Base-by-base conservation (phyloP, 1,140 invertebrate genomes). In the Condylostylus longicornis region DNA sequence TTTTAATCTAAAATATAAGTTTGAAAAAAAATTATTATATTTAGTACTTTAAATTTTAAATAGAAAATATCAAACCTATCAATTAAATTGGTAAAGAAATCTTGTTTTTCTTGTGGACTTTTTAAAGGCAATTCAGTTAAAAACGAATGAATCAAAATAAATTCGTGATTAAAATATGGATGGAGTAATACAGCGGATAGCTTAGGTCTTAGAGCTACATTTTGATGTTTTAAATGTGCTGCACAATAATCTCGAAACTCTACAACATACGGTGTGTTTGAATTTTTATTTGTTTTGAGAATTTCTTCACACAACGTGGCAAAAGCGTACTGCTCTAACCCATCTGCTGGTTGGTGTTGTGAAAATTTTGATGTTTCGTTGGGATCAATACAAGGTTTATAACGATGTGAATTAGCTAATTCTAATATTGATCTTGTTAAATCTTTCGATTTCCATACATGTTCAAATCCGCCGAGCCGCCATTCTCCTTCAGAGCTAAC, bases 401-500 rank as follows among this genome's bases (percentile, higher is more conserved):
- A 75, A 33, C 82, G 72, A 38, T 43, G 62, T 18, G 45, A 31
- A 21, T 70, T 69, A 17, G 74, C 72, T 58, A 78, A 72, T 45
- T 75, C 72, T 18, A 86, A 62, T 55, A 77, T 77, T 25, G 70
- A 64, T 31, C 62, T 47, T 21, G 70, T 79, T 9, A 82, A 60
- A 31, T 84, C 77, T 37, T 61, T 61, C 48, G 76, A 75, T 46
- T 69, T 66, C 59, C 78, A 82, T 1, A 82, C 62, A 62, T 77
- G 82, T 53, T 88, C 82, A 35, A 88, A 63, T 4, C 81, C 82
- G 14, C 80, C 81, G 12, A 90, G 62, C 57, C 79, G 82, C 84
- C 84, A 89, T 39, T 67, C 74, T 5, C 82, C 82, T 60, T 86
- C 80, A 12, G 70, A 65, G 7, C 75, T 75, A 4, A 88, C 75